These are phyloP conservation scores for Tetranychus urticae DNA, from an alignment of 1,140 invertebrate genomes.

Conservation along the genomic window DNA sequence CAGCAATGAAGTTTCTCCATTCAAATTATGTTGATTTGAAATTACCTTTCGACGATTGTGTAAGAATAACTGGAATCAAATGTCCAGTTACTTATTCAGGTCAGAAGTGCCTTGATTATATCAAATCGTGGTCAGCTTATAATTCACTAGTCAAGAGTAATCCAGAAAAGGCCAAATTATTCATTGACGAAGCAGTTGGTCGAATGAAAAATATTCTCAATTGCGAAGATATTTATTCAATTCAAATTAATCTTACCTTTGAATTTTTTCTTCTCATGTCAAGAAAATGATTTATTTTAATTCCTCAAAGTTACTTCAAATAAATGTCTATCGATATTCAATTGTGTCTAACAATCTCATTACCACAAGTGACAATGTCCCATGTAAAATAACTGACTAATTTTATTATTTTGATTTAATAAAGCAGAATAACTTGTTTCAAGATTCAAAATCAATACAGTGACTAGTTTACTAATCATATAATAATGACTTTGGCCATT, in stretches of 20 bases:
- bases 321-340: too few species aligned
- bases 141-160: background rate
- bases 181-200: background rate
- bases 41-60: background rate
- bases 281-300: too few species aligned
- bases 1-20: background rate
- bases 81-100: background rate
- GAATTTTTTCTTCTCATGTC: background rate
- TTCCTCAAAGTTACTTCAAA: too few species aligned
- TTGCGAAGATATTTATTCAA: background rate
- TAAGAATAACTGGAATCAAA: background rate
- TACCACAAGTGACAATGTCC: too few species aligned
- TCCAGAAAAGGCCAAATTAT: background rate
- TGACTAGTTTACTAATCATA: too few species aligned
- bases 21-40: background rate
- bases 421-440: too few species aligned
- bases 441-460: too few species aligned
- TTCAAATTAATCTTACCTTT: background rate
- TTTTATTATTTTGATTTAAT: too few species aligned
- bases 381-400: too few species aligned
- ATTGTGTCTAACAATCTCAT: too few species aligned
- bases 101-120: background rate
- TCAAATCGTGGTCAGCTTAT: background rate
- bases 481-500: too few species aligned
- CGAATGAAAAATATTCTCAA: background rate